Base-by-base conservation (phyloP, 2,797 vertebrate species). In the Hafferia zeledoni region DNA sequence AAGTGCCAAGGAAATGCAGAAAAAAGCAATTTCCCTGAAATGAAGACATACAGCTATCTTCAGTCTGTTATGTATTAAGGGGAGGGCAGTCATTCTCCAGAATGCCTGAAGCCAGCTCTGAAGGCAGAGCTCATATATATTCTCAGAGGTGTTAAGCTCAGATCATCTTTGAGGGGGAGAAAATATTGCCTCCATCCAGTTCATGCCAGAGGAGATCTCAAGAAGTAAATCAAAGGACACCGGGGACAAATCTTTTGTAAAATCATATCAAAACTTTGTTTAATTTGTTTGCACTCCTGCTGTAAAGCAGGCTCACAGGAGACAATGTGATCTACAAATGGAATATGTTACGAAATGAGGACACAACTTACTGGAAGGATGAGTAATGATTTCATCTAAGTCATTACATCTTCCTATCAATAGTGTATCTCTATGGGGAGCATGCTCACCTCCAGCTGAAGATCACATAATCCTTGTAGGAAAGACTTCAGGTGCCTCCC, bases 71-170 rank as follows among this genome's bases (percentile, higher is more conserved):
- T 39, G 47, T 39, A 46, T 87, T 83, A 83, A 87, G 46, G 57
- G 71, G 47, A 87, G 87, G 61, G 27, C 63, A 91, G 71, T 85
- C 81, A 65, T 87, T 93, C 90, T 93, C 57, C 74, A 76, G 61
- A 78, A 93, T 85, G 78, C 89, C 94, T 95, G 74, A 95, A 94
- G 84, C 55, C 80, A 93, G n/a, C 68, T 89, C 90, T 87, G 28
- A 91, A 94, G 93, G 67, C 81, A 96, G 78, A 91, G 47, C 74
- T 95, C 52, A 25, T 93, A 79, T 93, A 79, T 94, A 92, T 95
- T 90, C 93, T 96, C 44, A 31, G 77, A 91, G 83, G 89, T 93
- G 43, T 76, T 87, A 69, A 89, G 63, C 80, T 92, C 74, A 68
- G 77, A 87, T 95, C 69, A 59, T 1, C 87, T 93, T 67, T 82